A percentile compares a stretch with the other conserved stretches of the same genome.
phyloP scores from a whole-genome alignment of 2,888 invertebrate genomes.

The Xestobium rufovillosum region DNA sequence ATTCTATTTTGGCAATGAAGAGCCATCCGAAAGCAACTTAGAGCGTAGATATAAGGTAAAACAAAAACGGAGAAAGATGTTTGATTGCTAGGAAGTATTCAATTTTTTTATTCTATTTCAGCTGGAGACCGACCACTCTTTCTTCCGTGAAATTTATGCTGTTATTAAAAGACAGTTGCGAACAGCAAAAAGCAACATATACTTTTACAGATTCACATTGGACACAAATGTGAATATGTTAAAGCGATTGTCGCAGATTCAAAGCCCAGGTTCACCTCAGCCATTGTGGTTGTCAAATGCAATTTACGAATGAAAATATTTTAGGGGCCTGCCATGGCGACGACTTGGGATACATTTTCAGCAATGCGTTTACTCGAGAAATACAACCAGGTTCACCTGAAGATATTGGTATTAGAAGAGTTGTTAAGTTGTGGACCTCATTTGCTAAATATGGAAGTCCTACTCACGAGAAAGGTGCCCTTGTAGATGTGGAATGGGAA shows the following conservation, averaged over 20 bases:
- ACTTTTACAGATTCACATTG: constrained; percentile 32
- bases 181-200: constrained; percentile 25
- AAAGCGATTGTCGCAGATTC: constrained; percentile 28
- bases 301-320: background rate
- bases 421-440: constrained; percentile 21
- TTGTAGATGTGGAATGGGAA: constrained; percentile 22
- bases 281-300: no score
- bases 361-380: constrained; percentile 9
- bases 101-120: constrained; percentile 29
- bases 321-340: constrained; percentile 18
- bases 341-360: constrained; percentile 17
- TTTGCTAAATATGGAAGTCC: constrained; percentile 21
- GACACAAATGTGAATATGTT: constrained; percentile 30
- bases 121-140: constrained; percentile 35
- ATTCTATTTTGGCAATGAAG: constrained; percentile 42
- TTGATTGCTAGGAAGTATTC: no score
- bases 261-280: no score
- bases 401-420: constrained; percentile 12
- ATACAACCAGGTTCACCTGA: constrained; percentile 10
- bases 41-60: constrained; percentile 36
- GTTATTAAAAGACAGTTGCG: constrained; percentile 18
- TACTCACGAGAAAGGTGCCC: constrained; percentile 7
- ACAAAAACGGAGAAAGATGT: no score
- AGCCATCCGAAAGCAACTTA: constrained; percentile 37
- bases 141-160: constrained; percentile 31